Evolutionary conservation across 2,888 invertebrate genomes (phyloP), one percentile per base, ranked within the genome.

Genomic region (Beris morrisii): DNA sequence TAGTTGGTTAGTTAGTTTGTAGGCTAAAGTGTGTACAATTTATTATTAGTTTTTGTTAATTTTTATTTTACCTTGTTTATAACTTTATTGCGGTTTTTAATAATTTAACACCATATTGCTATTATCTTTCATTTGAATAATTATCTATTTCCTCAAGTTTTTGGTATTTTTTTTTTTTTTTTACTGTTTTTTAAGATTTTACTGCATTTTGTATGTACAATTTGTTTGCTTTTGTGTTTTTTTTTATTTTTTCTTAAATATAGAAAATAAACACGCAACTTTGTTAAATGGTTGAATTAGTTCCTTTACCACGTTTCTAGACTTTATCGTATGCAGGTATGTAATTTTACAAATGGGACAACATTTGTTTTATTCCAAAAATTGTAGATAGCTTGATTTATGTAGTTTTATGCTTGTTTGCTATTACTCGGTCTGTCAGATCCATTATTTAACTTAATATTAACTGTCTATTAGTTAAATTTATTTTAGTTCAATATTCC

Each of bases 1-100:
- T 53, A 43, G 9, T 32, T 54, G 28, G 53, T 54, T 54, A 54
- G 54, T 15, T 52, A 52, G 52, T 28, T 22, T 52, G 22, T 52
- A 54, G 54, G 54, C 54, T 54, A 54, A 11, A 54, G 54, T 5
- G 30, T 54, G 56, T 56, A 56, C 28, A 12, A 22, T 54, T 28
- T 54, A 32, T 54, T 15, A 28, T 28, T 7, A 7, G 52, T 52
- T 28, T 52, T 5, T 12, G 44, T 12, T 5, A 52, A 22, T 15
- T 22, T 54, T 54, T 32, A 15, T 31, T 31, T 30, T n/a, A 31
- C 4, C 4, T 6, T 5, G 13, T 15, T 22, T 22, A 15, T 15
- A 15, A 9, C 22, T 3, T 28, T 52, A 5, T 48, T 52, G 13
- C 22, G 15, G 6, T 28, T 22, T 15, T 15, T 15, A 52, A 52